Conservation (phyloP, 2,113 vertebrate genomes). For the Phyllopteryx taeniolatus region DNA sequence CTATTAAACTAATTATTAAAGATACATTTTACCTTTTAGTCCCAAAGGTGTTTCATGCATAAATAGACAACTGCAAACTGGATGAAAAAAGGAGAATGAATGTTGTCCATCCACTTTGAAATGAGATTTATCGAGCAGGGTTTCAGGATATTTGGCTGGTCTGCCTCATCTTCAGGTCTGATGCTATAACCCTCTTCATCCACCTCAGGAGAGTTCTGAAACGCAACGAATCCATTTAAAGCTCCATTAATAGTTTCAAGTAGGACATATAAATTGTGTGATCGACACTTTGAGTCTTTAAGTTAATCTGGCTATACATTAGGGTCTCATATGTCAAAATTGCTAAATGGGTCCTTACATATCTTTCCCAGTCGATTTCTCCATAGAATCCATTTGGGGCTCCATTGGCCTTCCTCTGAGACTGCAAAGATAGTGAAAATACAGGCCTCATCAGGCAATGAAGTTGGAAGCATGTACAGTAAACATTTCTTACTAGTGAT, state of each 20-base stretch:
- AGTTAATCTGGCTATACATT: background rate
- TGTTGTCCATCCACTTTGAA: background rate
- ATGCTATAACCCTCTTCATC: slow-evolving; percentile 98
- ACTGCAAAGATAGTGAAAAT: slow-evolving; percentile 30
- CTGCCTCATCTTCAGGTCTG: slow-evolving; percentile 87
- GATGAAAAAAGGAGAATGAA: background rate
- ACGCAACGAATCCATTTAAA: slow-evolving; percentile 5
- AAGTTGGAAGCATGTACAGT: background rate
- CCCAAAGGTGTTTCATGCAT: background rate
- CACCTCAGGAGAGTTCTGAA: slow-evolving; percentile 90
- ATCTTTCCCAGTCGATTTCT: slow-evolving; percentile 98
- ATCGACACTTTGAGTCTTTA: background rate
- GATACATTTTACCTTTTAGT: background rate
- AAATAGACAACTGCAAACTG: background rate
- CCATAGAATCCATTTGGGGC: slow-evolving; percentile 93
- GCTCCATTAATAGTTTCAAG: background rate
- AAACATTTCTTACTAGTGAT: background rate
- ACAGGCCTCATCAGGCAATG: slow-evolving; percentile 12
- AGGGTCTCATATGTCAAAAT: background rate
- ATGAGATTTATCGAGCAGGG: background rate
- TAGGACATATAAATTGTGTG: background rate
- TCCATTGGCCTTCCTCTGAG: slow-evolving; percentile 91
- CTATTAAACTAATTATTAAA: background rate
- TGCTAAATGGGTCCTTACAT: slow-evolving; percentile 78
- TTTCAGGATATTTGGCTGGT: slow-evolving; percentile 90